Base-by-base conservation (phyloP, 2,113 vertebrate species). In the Sinocyclocheilus maitianheensis region DNA sequence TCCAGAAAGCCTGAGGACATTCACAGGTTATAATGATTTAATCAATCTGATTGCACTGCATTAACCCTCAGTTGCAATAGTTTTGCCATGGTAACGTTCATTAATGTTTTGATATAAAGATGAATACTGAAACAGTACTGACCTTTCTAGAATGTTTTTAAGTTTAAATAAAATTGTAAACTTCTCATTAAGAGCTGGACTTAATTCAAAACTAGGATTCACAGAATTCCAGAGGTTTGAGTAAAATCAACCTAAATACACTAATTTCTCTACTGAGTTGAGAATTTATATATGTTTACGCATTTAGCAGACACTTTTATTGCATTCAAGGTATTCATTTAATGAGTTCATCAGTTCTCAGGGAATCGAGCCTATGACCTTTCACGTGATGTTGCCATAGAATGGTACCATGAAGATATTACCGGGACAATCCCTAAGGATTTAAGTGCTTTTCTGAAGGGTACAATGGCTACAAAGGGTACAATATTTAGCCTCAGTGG, bases 1-100 rank as follows among this genome's bases (percentile, higher is more conserved):
- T 67, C 13, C 2, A 34, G 26, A 69, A 69, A 69, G 65, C 40
- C 20, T 48, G 3, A 24, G 43, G 46, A 20, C 18, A 72, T 72
- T 40, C 9, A 22, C 69, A 37, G 71, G 13, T 20, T 51, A 69
- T 51, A 51, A 51, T 51, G 46, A 13, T 24, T 46, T 51, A 51
- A 77, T 77, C 46, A 77, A 48, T 48, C 11, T 77, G 74, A 77
- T 51, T 77, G n/a, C 43, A 71, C 30, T 46, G 37, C 72, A n/a
- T 48, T 24, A 46, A 48, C 9, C 22, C 18, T 2, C 12, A 43
- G 71, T n/a, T n/a, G 71, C 20, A n/a, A 74, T 74, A 74, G 69
- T n/a, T 69, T 69, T 18, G 26, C 7, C 14, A 34, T 72, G 37
- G 71, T 37, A 74, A n/a, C 0, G 11, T 74, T n/a, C 37, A 46